These are phyloP conservation scores for Cheirogaleus medius DNA, from an alignment of 2,113 vertebrate genomes.

Conservation along the genomic window DNA sequence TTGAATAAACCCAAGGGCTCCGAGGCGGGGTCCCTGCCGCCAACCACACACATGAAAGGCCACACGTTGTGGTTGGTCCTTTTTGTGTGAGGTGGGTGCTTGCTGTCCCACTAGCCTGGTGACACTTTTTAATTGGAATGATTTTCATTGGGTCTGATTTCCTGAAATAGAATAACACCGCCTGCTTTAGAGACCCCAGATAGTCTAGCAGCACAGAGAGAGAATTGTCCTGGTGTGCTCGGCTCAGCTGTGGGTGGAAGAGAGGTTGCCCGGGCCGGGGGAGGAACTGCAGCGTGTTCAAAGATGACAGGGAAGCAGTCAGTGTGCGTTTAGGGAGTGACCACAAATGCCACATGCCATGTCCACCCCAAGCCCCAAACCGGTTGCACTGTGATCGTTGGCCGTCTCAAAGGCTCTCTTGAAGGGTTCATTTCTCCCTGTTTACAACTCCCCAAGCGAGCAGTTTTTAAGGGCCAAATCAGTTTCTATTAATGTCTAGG, in stretches of 20 bases:
- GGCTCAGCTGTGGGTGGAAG: fast-evolving
- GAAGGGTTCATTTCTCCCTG: constrained; percentile 69
- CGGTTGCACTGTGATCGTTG: neutral
- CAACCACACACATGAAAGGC: neutral
- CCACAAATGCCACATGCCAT: constrained; percentile 14
- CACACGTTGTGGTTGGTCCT: neutral
- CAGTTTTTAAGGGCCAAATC: neutral
- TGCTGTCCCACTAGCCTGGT: neutral
- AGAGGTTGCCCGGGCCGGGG: too few species aligned
- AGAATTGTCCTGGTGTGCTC: neutral
- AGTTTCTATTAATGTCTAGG: neutral
- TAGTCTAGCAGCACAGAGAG: neutral
- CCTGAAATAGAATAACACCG: neutral
- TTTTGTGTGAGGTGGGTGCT: neutral
- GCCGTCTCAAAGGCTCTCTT: constrained; percentile 5
- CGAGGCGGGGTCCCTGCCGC: neutral
- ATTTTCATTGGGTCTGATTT: constrained; percentile 62
- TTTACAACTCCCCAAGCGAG: constrained; percentile 51
- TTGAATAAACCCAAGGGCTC: neutral
- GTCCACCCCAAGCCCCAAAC: constrained; percentile 28
- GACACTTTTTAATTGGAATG: constrained; percentile 39
- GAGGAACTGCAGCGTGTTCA: neutral
- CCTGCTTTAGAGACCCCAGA: neutral
- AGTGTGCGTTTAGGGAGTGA: constrained; percentile 2
- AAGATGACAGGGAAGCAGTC: neutral